phyloP scores from a whole-genome alignment of 2,113 vertebrate genomes.

The Microcebus murinus region DNA sequence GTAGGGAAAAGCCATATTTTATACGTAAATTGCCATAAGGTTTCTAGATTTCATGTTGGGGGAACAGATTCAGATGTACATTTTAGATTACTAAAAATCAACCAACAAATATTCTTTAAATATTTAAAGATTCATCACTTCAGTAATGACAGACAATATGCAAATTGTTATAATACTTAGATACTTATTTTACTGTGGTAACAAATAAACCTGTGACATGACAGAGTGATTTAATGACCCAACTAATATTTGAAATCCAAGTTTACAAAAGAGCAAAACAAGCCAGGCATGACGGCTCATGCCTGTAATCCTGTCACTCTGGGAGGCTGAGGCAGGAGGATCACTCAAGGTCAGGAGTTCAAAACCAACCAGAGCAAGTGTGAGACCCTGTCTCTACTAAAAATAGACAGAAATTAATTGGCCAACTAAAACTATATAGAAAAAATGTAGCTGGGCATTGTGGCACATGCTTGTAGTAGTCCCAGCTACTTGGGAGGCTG shows the following conservation, averaged over 20 bases:
- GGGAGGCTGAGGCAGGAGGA: no score
- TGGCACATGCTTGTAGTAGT: no score
- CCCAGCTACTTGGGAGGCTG: no score
- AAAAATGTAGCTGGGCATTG: no score
- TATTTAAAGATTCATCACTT: not conserved
- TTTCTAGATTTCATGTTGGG: not conserved
- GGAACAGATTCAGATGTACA: not conserved
- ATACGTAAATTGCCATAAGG: not conserved
- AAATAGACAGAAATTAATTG: no score
- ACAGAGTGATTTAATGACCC: not conserved
- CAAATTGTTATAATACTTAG: not conserved
- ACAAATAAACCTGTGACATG: not conserved
- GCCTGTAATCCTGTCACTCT: no score
- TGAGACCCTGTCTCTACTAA: no score
- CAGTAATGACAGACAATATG: not conserved
- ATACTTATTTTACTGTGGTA: not conserved
- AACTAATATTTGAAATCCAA: not conserved
- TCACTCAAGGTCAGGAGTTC: no score
- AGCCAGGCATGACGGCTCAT: no score
- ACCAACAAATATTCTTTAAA: not conserved
- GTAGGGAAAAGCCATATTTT: not conserved
- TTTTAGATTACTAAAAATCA: not conserved
- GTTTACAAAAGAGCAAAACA: not conserved
- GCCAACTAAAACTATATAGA: no score
- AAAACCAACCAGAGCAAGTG: no score